Evolutionary conservation across 1,140 invertebrate genomes (phyloP).

Genomic region (Pararge aegeria): DNA sequence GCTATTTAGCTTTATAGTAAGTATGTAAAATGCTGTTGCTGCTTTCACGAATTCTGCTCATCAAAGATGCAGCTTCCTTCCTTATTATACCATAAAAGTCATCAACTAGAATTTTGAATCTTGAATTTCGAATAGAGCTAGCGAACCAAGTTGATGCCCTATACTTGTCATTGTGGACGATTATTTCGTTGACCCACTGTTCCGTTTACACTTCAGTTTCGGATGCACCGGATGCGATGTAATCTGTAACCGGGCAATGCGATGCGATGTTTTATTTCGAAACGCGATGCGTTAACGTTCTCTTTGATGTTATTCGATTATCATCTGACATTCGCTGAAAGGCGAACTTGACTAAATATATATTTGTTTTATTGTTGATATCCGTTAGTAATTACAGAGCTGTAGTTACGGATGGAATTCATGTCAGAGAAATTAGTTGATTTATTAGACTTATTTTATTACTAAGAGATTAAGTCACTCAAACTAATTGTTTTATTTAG

Average conservation of each 20-base stretch:
- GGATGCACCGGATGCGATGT: constrained; percentile 47
- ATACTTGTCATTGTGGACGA: neutral
- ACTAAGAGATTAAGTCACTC: too few species aligned
- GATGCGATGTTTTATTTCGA: constrained; percentile 48
- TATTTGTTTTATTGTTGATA: constrained; percentile 11
- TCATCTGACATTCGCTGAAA: constrained; percentile 52
- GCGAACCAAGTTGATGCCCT: neutral
- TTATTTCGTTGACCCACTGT: constrained; percentile 16
- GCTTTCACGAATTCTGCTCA: too few species aligned
- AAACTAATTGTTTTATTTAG: too few species aligned
- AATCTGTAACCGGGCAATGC: constrained; percentile 41
- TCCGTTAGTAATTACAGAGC: neutral
- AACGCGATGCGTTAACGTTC: constrained; percentile 49
- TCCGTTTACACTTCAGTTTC: constrained; percentile 21
- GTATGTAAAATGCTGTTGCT: too few species aligned
- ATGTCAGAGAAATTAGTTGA: too few species aligned
- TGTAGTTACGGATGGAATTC: too few species aligned
- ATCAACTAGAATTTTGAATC: too few species aligned
- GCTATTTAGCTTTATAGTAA: too few species aligned
- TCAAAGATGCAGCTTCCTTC: too few species aligned
- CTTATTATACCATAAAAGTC: too few species aligned
- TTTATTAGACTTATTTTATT: too few species aligned
- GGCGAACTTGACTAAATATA: constrained; percentile 43
- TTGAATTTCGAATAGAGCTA: too few species aligned
- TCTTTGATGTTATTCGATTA: constrained; percentile 61